Evolutionary conservation across 2,888 invertebrate genomes (phyloP).

Genomic region (Drosophila macrothrix): DNA sequence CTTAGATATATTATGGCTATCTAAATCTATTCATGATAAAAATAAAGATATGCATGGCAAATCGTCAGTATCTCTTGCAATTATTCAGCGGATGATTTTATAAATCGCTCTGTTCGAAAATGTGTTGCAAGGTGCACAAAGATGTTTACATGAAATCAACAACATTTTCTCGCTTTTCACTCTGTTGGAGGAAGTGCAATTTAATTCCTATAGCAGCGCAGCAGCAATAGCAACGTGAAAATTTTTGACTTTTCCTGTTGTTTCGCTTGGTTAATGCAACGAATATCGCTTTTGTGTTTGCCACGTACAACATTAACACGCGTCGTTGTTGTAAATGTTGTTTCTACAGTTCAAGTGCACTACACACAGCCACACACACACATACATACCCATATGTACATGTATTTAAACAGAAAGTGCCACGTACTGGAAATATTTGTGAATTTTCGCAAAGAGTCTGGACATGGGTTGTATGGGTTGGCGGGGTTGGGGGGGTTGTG

Average conservation of each 20-base stretch:
- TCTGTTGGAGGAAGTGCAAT: constrained; percentile 26
- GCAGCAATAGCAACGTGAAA: constrained; percentile 17
- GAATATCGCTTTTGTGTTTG: constrained; percentile 40
- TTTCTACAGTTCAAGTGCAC: constrained; percentile 42
- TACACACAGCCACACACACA: constrained; percentile 10
- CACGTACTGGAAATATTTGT: constrained; percentile 70
- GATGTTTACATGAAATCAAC: background rate
- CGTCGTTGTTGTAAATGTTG: constrained; percentile 32
- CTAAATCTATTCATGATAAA: background rate
- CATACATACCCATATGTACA: background rate
- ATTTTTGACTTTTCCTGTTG: constrained; percentile 57
- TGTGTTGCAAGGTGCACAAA: background rate
- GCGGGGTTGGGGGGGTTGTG: background rate
- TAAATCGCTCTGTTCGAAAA: background rate
- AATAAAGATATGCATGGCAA: background rate
- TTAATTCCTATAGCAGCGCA: constrained; percentile 42
- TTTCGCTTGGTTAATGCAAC: constrained; percentile 41
- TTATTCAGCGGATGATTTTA: background rate
- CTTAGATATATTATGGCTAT: background rate
- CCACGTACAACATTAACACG: constrained; percentile 64
- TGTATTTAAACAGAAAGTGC: constrained; percentile 15
- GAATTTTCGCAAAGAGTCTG: constrained; percentile 42
- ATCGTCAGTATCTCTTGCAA: background rate
- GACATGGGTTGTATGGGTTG: background rate
- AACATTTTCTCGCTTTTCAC: constrained; percentile 6